Evolutionary conservation across 1,140 invertebrate genomes (phyloP), one percentile per base, ranked within the genome.

Genomic region (Pseudomyrmex pallidus): DNA sequence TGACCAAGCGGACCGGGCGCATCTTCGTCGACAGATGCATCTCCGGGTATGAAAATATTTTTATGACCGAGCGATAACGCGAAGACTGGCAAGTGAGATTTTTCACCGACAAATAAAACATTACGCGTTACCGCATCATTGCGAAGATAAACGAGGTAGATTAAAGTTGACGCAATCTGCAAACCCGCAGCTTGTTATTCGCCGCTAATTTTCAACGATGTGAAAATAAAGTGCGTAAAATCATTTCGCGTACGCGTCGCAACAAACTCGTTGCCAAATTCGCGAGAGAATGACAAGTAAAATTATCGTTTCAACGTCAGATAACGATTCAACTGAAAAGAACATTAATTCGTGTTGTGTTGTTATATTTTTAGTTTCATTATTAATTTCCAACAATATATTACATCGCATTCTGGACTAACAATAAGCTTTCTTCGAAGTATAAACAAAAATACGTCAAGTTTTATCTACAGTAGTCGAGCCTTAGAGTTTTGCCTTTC

Each of bases 41-140:
- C 74, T 57, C 25, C 50, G 50, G 7, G 13, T 12, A 35, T 48
- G 35, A 59, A 70, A 57, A 78, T 68, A 59, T 78, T 78, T 78
- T 78, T 78, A 70, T 59, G 64, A 52, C 15, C n/a, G 44, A 2
- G 10, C 59, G 46, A 63, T 76, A 76, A 76, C 63, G 46, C 22
- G 13, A 22, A 17, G 20, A 25, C 15, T 3, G 54, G 3, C n/a
- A 22, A 59, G 54, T 52, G 54, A 8, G 20, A 70, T 22, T 70
- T 70, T 59, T 70, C 52, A 15, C 20, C 63, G 52, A 57, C 52
- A 44, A 70, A 70, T 78, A 20, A 78, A 59, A 78, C 64, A 70
- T 78, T 78, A 70, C 48, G 44, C 48, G 44, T 70, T 78, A 78
- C 50, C 15, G 15, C 13, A 13, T 35, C 20, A 35, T 35, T 7